These are phyloP conservation scores for Teleiodes luculella DNA, from an alignment of 2,888 invertebrate species.

Conservation along the genomic window DNA sequence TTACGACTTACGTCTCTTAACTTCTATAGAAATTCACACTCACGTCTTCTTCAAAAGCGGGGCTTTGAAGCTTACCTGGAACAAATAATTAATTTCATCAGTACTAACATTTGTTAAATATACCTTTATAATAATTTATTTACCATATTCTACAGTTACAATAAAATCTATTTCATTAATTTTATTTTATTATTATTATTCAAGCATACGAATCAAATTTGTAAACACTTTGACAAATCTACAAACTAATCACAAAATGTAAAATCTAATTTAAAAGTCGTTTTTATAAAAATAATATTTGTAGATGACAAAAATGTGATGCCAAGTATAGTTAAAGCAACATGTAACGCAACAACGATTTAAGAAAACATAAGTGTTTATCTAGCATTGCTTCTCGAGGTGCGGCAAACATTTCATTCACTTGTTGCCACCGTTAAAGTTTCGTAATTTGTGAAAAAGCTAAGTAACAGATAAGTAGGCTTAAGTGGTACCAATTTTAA, in stretches of 20 bases:
- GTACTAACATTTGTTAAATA: neutral
- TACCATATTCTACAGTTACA: no score
- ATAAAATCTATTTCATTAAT: no score
- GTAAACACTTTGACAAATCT: no score
- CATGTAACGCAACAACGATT: neutral
- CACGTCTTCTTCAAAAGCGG: slow-evolving; percentile 30
- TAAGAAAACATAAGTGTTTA: neutral
- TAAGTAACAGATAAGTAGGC: neutral
- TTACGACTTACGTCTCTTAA: slow-evolving; percentile 34
- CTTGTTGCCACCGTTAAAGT: neutral
- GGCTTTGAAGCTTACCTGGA: slow-evolving; percentile 38
- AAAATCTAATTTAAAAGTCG: no score
- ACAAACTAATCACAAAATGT: no score
- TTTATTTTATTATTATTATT: no score
- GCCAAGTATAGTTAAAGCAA: no score
- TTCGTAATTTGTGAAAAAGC: neutral
- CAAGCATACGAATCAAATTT: no score
- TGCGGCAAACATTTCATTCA: neutral
- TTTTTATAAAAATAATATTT: no score
- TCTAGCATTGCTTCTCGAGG: neutral
- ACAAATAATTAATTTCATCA: slow-evolving; percentile 19
- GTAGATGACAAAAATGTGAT: no score
- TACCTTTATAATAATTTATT: no score
- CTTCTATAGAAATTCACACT: slow-evolving; percentile 42
- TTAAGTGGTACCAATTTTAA: slow-evolving; percentile 19